phyloP scores from a whole-genome alignment of 2,113 vertebrate genomes.

The Gambusia affinis region DNA sequence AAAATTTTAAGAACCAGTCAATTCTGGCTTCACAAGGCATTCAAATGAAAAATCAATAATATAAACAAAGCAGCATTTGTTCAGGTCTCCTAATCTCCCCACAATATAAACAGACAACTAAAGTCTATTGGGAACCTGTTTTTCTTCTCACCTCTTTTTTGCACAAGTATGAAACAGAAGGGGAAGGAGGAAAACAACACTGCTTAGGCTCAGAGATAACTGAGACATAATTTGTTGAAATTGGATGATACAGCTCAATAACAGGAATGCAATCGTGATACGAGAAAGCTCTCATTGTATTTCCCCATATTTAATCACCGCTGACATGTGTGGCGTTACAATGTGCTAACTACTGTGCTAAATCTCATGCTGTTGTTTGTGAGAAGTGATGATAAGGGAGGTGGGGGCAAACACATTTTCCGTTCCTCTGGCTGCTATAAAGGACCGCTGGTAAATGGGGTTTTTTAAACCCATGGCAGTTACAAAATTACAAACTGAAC shows the following conservation, averaged over 20 bases:
- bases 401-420: constrained; percentile 9
- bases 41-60: constrained; percentile 32
- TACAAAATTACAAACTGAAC: constrained; percentile 44
- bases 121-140: background rate
- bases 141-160: constrained; percentile 6
- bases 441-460: constrained; percentile 30
- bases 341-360: constrained; percentile 36
- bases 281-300: constrained; percentile 6
- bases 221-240: constrained; percentile 33
- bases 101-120: constrained; percentile 29
- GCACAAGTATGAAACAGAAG: constrained; percentile 5
- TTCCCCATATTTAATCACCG: constrained; percentile 27
- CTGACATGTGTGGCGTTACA: constrained; percentile 29
- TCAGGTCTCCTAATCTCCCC: constrained; percentile 13
- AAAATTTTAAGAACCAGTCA: constrained; percentile 12
- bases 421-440: constrained; percentile 24
- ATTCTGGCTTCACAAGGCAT: constrained; percentile 7
- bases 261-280: constrained; percentile 19
- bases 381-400: constrained; percentile 20
- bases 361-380: constrained; percentile 51
- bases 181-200: background rate
- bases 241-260: constrained; percentile 38
- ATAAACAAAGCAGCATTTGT: constrained; percentile 18
- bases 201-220: constrained; percentile 9
- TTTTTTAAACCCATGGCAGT: constrained; percentile 23